Percentiles rank a stretch among this genome's conserved stretches.
phyloP scores from a whole-genome alignment of 2,888 invertebrate species.

The Heliconius charithonia region DNA sequence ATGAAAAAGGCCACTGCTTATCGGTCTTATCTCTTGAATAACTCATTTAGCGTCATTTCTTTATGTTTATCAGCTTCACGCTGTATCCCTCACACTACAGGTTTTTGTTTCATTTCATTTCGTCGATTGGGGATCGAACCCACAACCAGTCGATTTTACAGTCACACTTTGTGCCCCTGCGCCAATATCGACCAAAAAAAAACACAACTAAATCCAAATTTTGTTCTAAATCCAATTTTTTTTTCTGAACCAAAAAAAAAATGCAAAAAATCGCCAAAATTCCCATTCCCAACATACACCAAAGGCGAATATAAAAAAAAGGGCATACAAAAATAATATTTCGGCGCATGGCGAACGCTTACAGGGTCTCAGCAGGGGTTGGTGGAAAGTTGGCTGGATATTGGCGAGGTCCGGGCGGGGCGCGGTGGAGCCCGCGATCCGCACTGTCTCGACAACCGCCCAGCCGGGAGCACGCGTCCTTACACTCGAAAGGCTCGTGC shows the following conservation, averaged over 20 bases:
- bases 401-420: constrained; percentile 46
- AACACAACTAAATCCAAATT: not conserved
- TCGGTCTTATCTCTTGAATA: too few relatives aligned
- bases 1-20: too few relatives aligned
- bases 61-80: too few relatives aligned
- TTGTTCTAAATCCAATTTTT: not conserved
- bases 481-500: constrained; percentile 56
- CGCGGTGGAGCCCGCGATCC: constrained; percentile 48
- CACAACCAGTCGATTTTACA: too few relatives aligned
- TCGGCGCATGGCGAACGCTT: constrained; percentile 31
- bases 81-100: too few relatives aligned
- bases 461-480: constrained; percentile 57
- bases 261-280: not conserved
- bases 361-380: constrained; percentile 5
- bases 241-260: not conserved
- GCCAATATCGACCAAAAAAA: not conserved
- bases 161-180: too few relatives aligned
- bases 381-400: constrained; percentile 19
- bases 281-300: not conserved
- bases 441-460: constrained; percentile 61
- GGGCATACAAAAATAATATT: constrained; percentile 40
- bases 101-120: too few relatives aligned
- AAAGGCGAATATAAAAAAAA: constrained; percentile 28
- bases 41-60: too few relatives aligned
- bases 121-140: too few relatives aligned